Evolutionary conservation across 1,140 invertebrate genomes (phyloP), one percentile per base, ranked within the genome.

Genomic region (Drosophila sechellia): DNA sequence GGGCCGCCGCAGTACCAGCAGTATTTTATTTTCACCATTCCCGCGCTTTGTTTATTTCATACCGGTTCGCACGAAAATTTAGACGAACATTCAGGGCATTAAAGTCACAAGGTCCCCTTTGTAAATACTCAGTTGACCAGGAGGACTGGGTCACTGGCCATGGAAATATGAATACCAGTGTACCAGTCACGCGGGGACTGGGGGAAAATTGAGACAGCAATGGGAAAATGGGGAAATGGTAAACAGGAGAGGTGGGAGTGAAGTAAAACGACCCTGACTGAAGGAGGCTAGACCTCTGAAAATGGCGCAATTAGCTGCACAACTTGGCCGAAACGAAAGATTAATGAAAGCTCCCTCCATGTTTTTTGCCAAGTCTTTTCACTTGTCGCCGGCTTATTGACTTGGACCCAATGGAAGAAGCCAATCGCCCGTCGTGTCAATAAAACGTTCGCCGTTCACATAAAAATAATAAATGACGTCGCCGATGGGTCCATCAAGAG

Each of bases 401-500:
- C 65, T 81, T 56, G 35, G 64, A 56, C 43, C 27, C 35, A 31
- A 31, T 31, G 31, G 31, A 31, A 31, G 27, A 11, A 70, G 66
- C 64, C 66, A 70, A 78, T 79, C 54, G 70, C 48, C 60, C 35
- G 48, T 56, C 46, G 83, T 87, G 83, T 86, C 83, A 87, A 86
- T 86, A 86, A 86, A 84, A 86, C 71, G 83, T 53, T 87, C 58
- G 55, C 61, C 77, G 52, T 79, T 63, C 74, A 77, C 75, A 86
- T 86, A 87, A 87, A 83, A 61, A 86, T 87, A 86, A 89, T 83
- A 86, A 86, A 86, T 86, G 83, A 86, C 78, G 79, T 70, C 40
- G 57, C 60, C 60, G 59, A 52, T 34, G 49, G 53, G 59, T 74
- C 54, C 48, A 65, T 79, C 70, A 79, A 79, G 68, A 4, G 4